phyloP scores from a whole-genome alignment of 2,113 vertebrate species.

The Ceyx margarethae region DNA sequence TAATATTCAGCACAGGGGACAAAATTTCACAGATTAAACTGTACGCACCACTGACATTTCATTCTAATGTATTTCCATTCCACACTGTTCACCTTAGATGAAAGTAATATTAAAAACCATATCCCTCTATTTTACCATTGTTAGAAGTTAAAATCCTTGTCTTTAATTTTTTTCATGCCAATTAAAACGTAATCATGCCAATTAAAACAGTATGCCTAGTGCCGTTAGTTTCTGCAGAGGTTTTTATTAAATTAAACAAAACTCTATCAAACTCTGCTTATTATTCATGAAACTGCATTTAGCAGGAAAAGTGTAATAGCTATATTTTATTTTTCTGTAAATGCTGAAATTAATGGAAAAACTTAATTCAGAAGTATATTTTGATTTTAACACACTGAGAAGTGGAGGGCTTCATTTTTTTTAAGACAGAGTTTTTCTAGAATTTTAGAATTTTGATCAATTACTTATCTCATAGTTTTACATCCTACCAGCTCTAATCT shows the following conservation, averaged over 20 bases:
- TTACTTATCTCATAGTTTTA: constrained; percentile 40
- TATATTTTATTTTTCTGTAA: constrained; percentile 40
- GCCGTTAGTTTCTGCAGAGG: constrained; percentile 57
- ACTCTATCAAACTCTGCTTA: constrained; percentile 64
- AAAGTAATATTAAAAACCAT: constrained; percentile 85
- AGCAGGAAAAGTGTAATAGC: constrained; percentile 49
- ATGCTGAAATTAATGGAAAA: constrained; percentile 53
- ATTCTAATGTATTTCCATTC: constrained; percentile 87
- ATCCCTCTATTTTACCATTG: constrained; percentile 86
- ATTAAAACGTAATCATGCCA: constrained; percentile 89
- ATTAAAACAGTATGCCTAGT: constrained; percentile 79
- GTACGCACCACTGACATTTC: constrained; percentile 90
- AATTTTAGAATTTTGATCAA: constrained; percentile 26
- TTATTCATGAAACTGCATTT: constrained; percentile 62
- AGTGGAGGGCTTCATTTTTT: not conserved
- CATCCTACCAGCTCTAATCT: not conserved
- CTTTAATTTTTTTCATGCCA: constrained; percentile 86
- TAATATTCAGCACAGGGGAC: constrained; percentile 90
- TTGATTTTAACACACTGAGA: constrained; percentile 14
- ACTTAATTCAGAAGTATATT: constrained; percentile 22
- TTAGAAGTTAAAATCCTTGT: constrained; percentile 84
- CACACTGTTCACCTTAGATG: constrained; percentile 85
- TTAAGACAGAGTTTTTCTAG: not conserved
- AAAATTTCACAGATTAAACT: constrained; percentile 91
- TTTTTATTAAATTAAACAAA: constrained; percentile 75